These are phyloP conservation scores for Andinoacara biseriatus DNA, from an alignment of 2,113 vertebrate species.

Conservation along the genomic window DNA sequence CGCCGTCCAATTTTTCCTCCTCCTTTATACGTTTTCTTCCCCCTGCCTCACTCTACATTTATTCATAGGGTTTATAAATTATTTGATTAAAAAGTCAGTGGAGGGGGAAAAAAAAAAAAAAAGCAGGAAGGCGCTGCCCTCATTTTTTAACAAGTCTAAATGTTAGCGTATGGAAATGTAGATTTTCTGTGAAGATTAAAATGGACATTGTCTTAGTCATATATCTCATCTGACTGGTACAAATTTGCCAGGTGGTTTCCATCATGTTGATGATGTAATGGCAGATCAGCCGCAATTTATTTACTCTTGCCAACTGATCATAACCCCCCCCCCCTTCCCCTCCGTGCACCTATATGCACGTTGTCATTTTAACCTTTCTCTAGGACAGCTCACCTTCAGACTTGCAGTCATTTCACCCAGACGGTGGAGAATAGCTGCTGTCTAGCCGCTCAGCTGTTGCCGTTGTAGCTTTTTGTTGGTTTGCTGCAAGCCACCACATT, in stretches of 20 bases:
- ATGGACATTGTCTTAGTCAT: slow-evolving; percentile 78
- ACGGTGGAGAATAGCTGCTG: slow-evolving; percentile 24
- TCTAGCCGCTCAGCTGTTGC: slow-evolving; percentile 35
- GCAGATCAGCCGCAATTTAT: slow-evolving; percentile 56
- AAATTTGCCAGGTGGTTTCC: slow-evolving; percentile 68
- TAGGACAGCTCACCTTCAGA: slow-evolving; percentile 31
- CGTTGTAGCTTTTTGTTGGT: slow-evolving; percentile 50
- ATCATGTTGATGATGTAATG: slow-evolving; percentile 80
- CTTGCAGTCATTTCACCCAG: slow-evolving; percentile 11
- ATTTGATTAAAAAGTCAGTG: slow-evolving; percentile 85
- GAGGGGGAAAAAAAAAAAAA: slow-evolving; percentile 58
- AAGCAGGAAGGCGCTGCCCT: slow-evolving; percentile 62
- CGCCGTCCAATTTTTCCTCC: slow-evolving; percentile 76
- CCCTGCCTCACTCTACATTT: slow-evolving; percentile 77
- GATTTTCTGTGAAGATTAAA: slow-evolving; percentile 76
- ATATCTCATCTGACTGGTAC: slow-evolving; percentile 74
- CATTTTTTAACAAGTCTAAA: slow-evolving; percentile 80
- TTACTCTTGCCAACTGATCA: slow-evolving; percentile 28
- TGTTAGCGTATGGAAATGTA: slow-evolving; percentile 71
- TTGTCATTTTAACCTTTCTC: slow-evolving; percentile 11
- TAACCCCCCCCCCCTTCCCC: not conserved
- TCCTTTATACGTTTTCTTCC: slow-evolving; percentile 76
- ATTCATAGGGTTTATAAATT: slow-evolving; percentile 85
- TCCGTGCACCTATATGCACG: not conserved
- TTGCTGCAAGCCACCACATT: slow-evolving; percentile 49